Evolutionary conservation across 2,113 vertebrate species (phyloP).

Genomic region (Chloropsis hardwickii): DNA sequence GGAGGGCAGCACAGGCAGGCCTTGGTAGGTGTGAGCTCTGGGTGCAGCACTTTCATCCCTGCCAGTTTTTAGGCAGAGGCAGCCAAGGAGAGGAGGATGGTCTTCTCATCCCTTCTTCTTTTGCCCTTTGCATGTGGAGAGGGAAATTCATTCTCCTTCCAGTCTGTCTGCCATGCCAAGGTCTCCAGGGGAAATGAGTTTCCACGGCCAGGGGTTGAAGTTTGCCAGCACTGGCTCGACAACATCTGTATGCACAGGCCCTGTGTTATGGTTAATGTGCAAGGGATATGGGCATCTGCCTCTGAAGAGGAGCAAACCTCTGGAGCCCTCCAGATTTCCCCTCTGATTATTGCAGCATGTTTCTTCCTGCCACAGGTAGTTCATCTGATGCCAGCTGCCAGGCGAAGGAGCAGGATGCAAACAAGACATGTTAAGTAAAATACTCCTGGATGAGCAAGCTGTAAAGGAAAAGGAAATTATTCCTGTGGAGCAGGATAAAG

Average conservation of each 20-base stretch:
- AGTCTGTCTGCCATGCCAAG: neutral
- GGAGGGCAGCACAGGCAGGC: neutral
- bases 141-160: neutral
- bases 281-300: neutral
- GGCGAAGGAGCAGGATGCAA: slow-evolving; percentile 20
- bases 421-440: neutral
- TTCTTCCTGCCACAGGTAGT: slow-evolving; percentile 51
- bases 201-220: neutral
- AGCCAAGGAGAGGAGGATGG: neutral
- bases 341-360: slow-evolving; percentile 34
- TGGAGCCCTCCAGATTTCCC: slow-evolving; percentile 32
- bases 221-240: neutral
- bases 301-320: neutral
- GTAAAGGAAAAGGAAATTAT: slow-evolving; percentile 38
- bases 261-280: neutral
- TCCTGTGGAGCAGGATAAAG: slow-evolving; percentile 13
- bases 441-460: neutral
- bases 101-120: neutral
- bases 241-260: neutral
- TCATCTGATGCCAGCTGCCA: slow-evolving; percentile 12
- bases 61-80: neutral
- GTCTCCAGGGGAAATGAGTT: neutral
- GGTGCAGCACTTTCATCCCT: neutral
- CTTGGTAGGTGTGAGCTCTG: neutral
- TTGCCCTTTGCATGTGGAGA: neutral